A percentile compares a stretch with the other conserved stretches of the same genome.
These are phyloP conservation scores for Ctenosaura bakeri DNA, from an alignment of 2,797 vertebrate species.

Conservation along the genomic window DNA sequence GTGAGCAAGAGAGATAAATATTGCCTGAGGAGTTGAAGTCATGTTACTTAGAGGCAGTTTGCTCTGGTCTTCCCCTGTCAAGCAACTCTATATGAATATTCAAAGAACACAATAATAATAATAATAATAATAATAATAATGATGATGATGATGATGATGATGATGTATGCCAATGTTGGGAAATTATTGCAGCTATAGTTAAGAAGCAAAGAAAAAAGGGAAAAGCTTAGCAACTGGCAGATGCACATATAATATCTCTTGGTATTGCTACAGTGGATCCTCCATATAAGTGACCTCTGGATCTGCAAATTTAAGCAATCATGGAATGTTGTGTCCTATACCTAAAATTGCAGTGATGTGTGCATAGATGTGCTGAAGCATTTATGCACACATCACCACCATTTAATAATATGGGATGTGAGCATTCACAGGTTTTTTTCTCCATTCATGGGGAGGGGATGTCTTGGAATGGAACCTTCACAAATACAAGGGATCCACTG, in stretches of 20 bases:
- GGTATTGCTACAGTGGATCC: conserved; percentile 21
- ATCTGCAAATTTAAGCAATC: too few relatives aligned
- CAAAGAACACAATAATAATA: neutral
- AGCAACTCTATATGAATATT: neutral
- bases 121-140: neutral
- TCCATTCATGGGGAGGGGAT: too few relatives aligned
- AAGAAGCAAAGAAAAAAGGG: conserved; percentile 55
- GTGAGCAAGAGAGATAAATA: too few relatives aligned
- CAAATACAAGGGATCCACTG: neutral
- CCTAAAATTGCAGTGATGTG: too few relatives aligned
- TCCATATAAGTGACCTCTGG: too few relatives aligned
- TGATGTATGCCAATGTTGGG: conserved; percentile 41
- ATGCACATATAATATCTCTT: conserved; percentile 60
- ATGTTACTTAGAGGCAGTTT: neutral
- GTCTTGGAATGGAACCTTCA: too few relatives aligned
- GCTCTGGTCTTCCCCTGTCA: neutral
- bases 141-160: too few relatives aligned
- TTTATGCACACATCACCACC: too few relatives aligned
- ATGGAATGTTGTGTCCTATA: too few relatives aligned
- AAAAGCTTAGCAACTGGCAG: conserved; percentile 65
- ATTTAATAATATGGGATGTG: too few relatives aligned
- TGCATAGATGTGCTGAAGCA: too few relatives aligned
- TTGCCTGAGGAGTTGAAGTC: neutral
- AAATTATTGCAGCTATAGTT: conserved; percentile 68
- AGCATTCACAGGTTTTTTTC: too few relatives aligned